Evolutionary conservation across 2,888 invertebrate genomes (phyloP).

Genomic region (Lepeophtheirus nordmannii): DNA sequence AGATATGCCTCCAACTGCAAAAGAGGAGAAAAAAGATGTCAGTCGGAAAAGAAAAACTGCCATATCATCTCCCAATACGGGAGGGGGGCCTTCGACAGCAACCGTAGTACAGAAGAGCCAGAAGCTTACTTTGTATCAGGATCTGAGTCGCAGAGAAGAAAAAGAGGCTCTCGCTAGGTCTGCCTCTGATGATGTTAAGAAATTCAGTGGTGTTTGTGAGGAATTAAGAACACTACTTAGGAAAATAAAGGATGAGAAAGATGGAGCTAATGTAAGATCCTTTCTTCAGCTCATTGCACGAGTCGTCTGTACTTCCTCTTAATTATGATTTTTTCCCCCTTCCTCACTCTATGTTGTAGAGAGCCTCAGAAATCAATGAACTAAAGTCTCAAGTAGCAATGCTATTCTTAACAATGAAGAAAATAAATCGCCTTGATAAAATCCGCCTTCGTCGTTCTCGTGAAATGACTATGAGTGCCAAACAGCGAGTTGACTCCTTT

Average conservation of each 20-base stretch:
- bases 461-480: slow-evolving; percentile 63
- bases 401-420: slow-evolving; percentile 65
- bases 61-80: not conserved
- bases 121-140: slow-evolving; percentile 37
- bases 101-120: not conserved
- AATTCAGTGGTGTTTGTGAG: not conserved
- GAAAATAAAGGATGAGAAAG: slow-evolving; percentile 2
- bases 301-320: not conserved
- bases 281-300: not conserved
- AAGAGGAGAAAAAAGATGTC: not conserved
- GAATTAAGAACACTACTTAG: not conserved
- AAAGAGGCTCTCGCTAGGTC: slow-evolving; percentile 50
- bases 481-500: slow-evolving; percentile 72
- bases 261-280: not conserved
- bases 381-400: slow-evolving; percentile 36
- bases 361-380: not conserved
- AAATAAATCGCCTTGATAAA: slow-evolving; percentile 76
- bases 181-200: slow-evolving; percentile 48
- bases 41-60: not conserved
- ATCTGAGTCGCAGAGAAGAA: slow-evolving; percentile 55
- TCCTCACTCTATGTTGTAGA: not conserved
- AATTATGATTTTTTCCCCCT: not conserved
- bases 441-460: slow-evolving; percentile 64
- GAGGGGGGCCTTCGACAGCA: not conserved
- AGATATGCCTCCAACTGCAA: slow-evolving; percentile 2